Evolutionary conservation across 2,113 vertebrate genomes (phyloP), one percentile per base, ranked within the genome.

Genomic region (Bucco capensis): DNA sequence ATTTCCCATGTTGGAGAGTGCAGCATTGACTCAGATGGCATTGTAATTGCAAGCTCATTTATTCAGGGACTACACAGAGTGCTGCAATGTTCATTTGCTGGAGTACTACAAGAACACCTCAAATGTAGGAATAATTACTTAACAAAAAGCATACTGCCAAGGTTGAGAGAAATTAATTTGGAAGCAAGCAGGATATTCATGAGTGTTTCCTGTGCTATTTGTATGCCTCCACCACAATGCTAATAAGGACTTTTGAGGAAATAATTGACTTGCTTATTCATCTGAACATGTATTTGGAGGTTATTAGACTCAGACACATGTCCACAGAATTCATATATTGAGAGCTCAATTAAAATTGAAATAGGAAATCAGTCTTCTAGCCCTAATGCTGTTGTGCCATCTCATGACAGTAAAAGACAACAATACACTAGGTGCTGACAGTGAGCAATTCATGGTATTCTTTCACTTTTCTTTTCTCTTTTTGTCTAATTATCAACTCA

Each of bases 261-360:
- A 96, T 97, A 97, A 97, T 96, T 97, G 92, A 94, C 90, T 96
- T 37, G 71, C 92, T 95, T 94, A 96, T 94, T 97, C 95, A 96
- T 96, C 85, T 95, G 73, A 97, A 93, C 83, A 78, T 92, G 82
- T 86, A 89, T 94, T 97, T 95, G 94, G 96, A 95, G 78, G 81
- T 96, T 97, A 95, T 97, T 97, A 97, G 94, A 86, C 49, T 79
- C 72, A 89, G 86, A 94, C 54, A 95, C 69, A 78, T 94, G 81
- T 96, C 75, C 76, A 88, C 86, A 84, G 95, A 96, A 97, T 97
- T 97, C 72, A 96, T 96, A 96, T 94, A 96, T 60, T 84, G 67
- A 95, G 89, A 90, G 86, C 66, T 93, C 70, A 94, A 96, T 96
- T 96, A 96, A 97, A 97, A 96, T 79, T 96, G 88, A 96, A 97